Evolutionary conservation across 2,113 vertebrate species (phyloP).

Genomic region (Sapajus apella): DNA sequence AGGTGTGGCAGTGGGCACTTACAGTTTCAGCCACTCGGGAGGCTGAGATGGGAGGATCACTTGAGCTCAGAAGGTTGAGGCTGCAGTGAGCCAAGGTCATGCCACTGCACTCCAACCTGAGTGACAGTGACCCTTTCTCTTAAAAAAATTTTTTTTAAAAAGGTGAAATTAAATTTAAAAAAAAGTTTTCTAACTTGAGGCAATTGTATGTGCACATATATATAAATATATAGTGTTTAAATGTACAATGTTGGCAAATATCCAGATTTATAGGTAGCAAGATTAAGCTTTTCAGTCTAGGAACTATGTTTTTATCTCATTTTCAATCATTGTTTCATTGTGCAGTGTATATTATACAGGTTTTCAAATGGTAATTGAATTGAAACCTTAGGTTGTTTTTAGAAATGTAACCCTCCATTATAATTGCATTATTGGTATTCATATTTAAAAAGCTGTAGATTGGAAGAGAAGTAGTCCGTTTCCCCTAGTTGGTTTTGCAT

Average conservation of each 20-base stretch:
- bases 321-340: constrained; percentile 47
- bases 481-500: constrained; percentile 43
- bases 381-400: constrained; percentile 39
- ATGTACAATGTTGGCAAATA: neutral
- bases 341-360: neutral
- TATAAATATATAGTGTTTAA: constrained; percentile 11
- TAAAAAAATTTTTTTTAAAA: too few species aligned
- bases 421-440: constrained; percentile 38
- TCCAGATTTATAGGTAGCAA: neutral
- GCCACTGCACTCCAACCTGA: too few species aligned
- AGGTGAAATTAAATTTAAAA: neutral
- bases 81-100: too few species aligned
- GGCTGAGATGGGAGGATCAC: too few species aligned
- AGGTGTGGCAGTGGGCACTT: too few species aligned
- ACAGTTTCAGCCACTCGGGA: too few species aligned
- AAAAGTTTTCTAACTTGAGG: constrained; percentile 11
- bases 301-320: constrained; percentile 20
- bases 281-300: constrained; percentile 20
- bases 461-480: constrained; percentile 33
- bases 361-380: constrained; percentile 50
- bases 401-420: constrained; percentile 41
- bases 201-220: neutral
- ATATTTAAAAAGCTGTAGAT: constrained; percentile 38
- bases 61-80: too few species aligned
- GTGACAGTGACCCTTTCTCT: too few species aligned